Evolutionary conservation across 2,888 invertebrate species (phyloP).

Genomic region (Aporophyla nigra): DNA sequence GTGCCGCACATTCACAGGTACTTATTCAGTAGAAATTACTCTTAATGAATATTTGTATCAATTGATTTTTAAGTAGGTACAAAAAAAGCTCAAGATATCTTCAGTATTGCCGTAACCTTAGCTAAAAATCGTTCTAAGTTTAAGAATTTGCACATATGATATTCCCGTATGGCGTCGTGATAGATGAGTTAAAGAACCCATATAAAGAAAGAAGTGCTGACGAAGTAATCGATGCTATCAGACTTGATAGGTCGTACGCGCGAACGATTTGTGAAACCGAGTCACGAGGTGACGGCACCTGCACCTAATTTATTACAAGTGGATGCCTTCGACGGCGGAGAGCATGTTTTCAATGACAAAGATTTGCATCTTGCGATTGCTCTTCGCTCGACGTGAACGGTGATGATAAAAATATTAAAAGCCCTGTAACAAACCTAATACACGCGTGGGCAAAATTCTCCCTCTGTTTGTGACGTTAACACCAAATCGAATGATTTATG

Average conservation of each 20-base stretch:
- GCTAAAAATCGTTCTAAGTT: not conserved
- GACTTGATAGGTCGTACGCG: constrained; percentile 35
- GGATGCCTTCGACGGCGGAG: constrained; percentile 59
- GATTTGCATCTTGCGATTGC: constrained; percentile 73
- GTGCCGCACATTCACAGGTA: constrained; percentile 89
- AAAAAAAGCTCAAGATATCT: too few relatives aligned
- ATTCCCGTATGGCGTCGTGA: constrained; percentile 22
- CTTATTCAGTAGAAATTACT: constrained; percentile 1
- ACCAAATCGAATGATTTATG: constrained; percentile 59
- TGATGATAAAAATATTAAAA: constrained; percentile 48
- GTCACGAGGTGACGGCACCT: constrained; percentile 78
- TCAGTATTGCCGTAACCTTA: too few relatives aligned
- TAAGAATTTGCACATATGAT: constrained; percentile 10
- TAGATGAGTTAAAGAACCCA: constrained; percentile 40
- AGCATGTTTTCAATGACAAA: constrained; percentile 74
- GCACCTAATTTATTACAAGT: constrained; percentile 81
- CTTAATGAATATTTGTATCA: not conserved
- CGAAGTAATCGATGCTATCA: constrained; percentile 63
- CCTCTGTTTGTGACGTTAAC: constrained; percentile 35
- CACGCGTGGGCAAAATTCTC: constrained; percentile 19
- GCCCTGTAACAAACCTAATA: constrained; percentile 19
- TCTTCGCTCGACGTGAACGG: constrained; percentile 49
- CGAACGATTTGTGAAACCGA: constrained; percentile 65
- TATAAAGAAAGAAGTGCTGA: constrained; percentile 49
- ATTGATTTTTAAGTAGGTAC: not conserved